These are phyloP conservation scores for Linepithema humile DNA, from an alignment of 1,140 invertebrate species.

Conservation along the genomic window DNA sequence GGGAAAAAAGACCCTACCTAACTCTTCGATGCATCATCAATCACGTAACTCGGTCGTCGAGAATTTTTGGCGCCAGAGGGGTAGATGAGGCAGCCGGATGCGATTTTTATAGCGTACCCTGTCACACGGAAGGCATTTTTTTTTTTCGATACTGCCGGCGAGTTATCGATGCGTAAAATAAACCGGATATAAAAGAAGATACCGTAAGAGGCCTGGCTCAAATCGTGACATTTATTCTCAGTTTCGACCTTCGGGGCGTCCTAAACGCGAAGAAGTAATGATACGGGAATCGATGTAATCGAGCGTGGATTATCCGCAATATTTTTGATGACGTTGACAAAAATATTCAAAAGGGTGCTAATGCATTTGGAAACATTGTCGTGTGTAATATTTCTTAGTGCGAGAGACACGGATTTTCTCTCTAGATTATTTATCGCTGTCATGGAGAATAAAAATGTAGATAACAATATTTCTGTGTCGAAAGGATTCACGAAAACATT, in stretches of 20 bases:
- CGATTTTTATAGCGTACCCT: slow-evolving; percentile 32
- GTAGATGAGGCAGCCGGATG: slow-evolving; percentile 11
- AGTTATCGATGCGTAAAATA: slow-evolving; percentile 16
- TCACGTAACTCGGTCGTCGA: slow-evolving; percentile 24
- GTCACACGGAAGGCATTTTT: slow-evolving; percentile 36
- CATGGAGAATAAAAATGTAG: neutral
- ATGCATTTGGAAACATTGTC: neutral
- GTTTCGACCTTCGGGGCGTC: neutral
- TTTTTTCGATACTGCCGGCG: neutral
- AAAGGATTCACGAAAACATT: neutral
- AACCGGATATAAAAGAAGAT: slow-evolving; percentile 14
- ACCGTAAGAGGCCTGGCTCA: neutral
- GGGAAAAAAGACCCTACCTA: neutral
- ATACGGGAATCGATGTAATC: slow-evolving; percentile 5
- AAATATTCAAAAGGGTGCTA: neutral
- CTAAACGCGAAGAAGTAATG: slow-evolving; percentile 5
- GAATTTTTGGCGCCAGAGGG: slow-evolving; percentile 31
- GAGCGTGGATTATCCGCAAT: slow-evolving; percentile 5
- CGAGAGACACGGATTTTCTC: neutral
- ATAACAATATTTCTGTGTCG: neutral
- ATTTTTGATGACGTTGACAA: neutral
- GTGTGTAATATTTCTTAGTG: neutral
- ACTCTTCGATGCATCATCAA: slow-evolving; percentile 32
- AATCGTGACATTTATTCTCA: neutral
- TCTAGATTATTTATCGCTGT: neutral